A percentile compares a stretch with the other conserved stretches of the same genome.
phyloP scores from a whole-genome alignment of 2,113 vertebrate genomes.

The Coturnix japonica region DNA sequence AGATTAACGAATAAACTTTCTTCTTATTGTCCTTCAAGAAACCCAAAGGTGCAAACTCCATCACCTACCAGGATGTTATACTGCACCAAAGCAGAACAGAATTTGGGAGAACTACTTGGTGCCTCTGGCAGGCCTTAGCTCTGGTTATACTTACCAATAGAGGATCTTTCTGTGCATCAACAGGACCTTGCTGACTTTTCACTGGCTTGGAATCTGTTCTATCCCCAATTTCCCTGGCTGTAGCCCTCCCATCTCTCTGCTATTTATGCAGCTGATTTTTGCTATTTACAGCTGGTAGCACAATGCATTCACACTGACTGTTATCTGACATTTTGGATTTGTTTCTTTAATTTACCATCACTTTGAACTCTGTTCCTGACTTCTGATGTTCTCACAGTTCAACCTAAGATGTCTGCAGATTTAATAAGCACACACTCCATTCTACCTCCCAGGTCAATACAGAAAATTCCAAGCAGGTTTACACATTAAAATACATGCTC shows the following conservation, averaged over 20 bases:
- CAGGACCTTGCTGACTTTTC: background rate
- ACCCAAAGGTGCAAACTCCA: background rate
- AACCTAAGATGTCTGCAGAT: background rate
- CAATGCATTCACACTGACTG: background rate
- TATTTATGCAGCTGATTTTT: background rate
- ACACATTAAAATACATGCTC: rapidly evolving
- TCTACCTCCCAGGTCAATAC: background rate
- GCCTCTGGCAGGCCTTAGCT: background rate
- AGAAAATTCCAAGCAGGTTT: background rate
- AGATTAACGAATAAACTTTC: background rate
- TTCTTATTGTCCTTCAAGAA: background rate
- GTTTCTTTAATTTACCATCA: background rate
- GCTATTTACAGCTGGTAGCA: background rate
- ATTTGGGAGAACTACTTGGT: background rate
- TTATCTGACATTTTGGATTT: background rate
- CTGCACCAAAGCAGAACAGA: background rate
- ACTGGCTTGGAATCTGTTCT: background rate
- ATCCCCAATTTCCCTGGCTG: background rate
- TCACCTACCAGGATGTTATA: background rate
- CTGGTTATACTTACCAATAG: background rate
- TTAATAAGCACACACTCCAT: background rate
- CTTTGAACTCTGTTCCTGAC: background rate
- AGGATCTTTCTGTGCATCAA: background rate
- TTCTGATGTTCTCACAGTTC: rapidly evolving
- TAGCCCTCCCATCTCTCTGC: background rate